phyloP scores from a whole-genome alignment of 2,113 vertebrate genomes.

The Camarhynchus parvulus region DNA sequence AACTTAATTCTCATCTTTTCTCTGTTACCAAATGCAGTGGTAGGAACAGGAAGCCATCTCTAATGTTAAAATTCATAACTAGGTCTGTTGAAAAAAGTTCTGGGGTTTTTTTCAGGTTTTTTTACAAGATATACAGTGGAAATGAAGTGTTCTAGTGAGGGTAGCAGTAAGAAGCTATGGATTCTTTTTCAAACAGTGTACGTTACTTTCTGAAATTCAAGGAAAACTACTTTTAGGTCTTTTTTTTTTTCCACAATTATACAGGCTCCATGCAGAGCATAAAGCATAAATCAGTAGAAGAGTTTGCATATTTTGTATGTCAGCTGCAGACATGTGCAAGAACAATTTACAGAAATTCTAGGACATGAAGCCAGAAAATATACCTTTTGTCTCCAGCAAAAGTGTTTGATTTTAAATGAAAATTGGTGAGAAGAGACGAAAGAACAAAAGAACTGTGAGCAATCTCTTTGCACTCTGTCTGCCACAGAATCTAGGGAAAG shows the following conservation, averaged over 20 bases:
- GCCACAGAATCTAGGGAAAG: constrained; percentile 63
- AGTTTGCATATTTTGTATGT: constrained; percentile 23
- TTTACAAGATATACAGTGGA: not conserved
- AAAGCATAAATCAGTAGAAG: constrained; percentile 41
- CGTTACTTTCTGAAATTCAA: constrained; percentile 50
- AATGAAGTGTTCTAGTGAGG: constrained; percentile 18
- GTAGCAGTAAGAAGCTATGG: not conserved
- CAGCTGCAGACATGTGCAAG: constrained; percentile 30
- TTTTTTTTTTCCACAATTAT: not conserved
- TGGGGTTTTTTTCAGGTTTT: not conserved
- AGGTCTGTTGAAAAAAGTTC: not conserved
- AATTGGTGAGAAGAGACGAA: constrained; percentile 59
- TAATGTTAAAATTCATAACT: not conserved
- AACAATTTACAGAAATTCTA: constrained; percentile 57
- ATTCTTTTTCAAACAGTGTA: constrained; percentile 21
- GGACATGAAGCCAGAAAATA: not conserved
- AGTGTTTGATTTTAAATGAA: constrained; percentile 60
- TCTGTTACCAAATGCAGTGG: constrained; percentile 15
- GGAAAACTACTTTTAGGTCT: constrained; percentile 3
- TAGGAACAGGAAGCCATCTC: not conserved
- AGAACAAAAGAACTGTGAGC: constrained; percentile 61
- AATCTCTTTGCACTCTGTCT: constrained; percentile 49
- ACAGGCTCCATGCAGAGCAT: not conserved
- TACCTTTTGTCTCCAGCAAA: constrained; percentile 35
- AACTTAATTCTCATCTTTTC: not conserved